Evolutionary conservation across 1,140 invertebrate species (phyloP).

Genomic region (Ostrea edulis): DNA sequence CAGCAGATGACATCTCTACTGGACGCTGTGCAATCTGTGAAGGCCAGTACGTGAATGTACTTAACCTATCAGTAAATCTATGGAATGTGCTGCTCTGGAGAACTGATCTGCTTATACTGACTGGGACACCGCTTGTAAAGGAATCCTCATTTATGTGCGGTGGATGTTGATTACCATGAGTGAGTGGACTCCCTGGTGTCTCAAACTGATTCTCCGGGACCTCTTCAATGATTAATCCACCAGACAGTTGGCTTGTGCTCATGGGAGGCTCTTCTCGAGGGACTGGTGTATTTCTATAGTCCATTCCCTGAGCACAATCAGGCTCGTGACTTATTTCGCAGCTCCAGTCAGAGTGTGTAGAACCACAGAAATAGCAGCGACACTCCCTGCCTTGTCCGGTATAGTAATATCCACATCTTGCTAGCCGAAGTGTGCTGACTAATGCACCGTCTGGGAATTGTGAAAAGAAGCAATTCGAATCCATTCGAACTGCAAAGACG

Average conservation of each 20-base stretch:
- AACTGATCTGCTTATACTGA: background rate
- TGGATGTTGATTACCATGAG: no score
- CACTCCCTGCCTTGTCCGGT: background rate
- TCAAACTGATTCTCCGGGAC: background rate
- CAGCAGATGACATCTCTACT: background rate
- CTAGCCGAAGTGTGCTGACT: background rate
- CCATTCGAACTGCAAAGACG: background rate
- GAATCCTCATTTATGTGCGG: background rate
- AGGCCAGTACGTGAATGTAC: background rate
- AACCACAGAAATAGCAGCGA: background rate
- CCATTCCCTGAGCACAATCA: background rate
- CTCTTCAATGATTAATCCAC: background rate
- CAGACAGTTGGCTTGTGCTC: background rate
- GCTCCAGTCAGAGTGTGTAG: background rate
- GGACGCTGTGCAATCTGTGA: background rate
- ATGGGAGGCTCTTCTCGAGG: background rate
- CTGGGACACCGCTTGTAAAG: background rate
- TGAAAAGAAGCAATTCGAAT: background rate
- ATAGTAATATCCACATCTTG: background rate
- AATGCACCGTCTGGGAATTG: background rate
- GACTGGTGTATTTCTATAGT: background rate
- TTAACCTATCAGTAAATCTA: background rate
- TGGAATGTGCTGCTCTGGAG: background rate
- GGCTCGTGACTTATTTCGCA: background rate
- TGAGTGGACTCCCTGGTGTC: background rate